Percentiles rank a stretch among this genome's conserved stretches.
phyloP scores from a whole-genome alignment of 2,113 vertebrate genomes.

The Coreoperca whiteheadi region DNA sequence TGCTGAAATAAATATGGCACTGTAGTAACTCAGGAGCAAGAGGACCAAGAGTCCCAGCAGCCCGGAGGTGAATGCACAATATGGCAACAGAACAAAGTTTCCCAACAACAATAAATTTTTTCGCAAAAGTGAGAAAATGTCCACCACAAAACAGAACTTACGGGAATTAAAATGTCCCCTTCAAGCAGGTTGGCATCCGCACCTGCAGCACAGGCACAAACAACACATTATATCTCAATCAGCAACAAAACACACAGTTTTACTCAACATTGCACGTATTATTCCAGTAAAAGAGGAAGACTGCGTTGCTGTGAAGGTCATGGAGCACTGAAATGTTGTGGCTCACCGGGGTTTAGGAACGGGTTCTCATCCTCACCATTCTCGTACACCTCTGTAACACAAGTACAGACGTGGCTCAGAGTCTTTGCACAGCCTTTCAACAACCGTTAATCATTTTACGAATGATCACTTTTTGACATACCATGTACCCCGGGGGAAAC shows the following conservation, averaged over 20 bases:
- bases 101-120: neutral
- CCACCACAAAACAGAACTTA: constrained; percentile 54
- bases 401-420: constrained; percentile 6
- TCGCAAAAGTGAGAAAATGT: neutral
- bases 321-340: neutral
- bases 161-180: constrained; percentile 88
- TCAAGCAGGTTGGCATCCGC: constrained; percentile 88
- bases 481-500: constrained; percentile 58
- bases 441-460: neutral
- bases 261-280: neutral
- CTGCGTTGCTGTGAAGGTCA: neutral
- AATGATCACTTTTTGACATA: constrained; percentile 50
- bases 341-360: constrained; percentile 78
- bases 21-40: neutral
- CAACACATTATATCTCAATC: neutral
- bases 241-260: neutral
- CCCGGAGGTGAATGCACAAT: neutral
- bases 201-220: constrained; percentile 70
- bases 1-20: neutral
- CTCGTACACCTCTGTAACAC: constrained; percentile 74
- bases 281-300: neutral
- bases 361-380: constrained; percentile 79
- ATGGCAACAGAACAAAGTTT: neutral
- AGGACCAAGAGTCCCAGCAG: neutral
- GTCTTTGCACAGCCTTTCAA: neutral